Evolutionary conservation across 2,113 vertebrate genomes (phyloP).

Genomic region (Eptesicus fuscus): DNA sequence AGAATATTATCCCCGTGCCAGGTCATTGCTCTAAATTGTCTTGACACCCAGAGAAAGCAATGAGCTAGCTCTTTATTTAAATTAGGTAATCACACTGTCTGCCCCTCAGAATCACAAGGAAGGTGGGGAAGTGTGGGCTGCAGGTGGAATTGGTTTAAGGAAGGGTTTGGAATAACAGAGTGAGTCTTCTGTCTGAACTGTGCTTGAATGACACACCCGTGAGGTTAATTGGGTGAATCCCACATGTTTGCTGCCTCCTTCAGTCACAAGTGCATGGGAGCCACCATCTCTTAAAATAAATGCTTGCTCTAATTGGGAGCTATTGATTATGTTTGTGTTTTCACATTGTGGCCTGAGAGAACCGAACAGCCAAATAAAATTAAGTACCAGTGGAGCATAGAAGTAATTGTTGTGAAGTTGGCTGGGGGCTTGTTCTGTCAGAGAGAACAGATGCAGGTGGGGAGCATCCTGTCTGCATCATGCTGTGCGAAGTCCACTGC

Average conservation of each 20-base stretch:
- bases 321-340: neutral
- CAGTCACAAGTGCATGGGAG: neutral
- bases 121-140: neutral
- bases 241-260: neutral
- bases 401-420: neutral
- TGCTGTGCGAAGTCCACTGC: fast-evolving
- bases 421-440: neutral
- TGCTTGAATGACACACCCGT: neutral
- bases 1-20: neutral
- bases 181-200: neutral
- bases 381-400: neutral
- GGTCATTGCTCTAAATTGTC: conserved; percentile 12
- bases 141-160: neutral
- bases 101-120: neutral
- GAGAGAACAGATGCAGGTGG: neutral
- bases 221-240: conserved; percentile 1
- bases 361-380: neutral
- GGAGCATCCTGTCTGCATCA: neutral
- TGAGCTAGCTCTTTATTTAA: conserved; percentile 31
- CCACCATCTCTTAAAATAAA: neutral
- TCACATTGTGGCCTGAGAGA: neutral
- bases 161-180: neutral
- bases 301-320: neutral
- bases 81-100: neutral
- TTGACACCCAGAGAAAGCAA: neutral